Percentiles rank a stretch among this genome's conserved stretches.
Conservation (phyloP, 2,797 vertebrate species). For the Cottoperca gobio region DNA sequence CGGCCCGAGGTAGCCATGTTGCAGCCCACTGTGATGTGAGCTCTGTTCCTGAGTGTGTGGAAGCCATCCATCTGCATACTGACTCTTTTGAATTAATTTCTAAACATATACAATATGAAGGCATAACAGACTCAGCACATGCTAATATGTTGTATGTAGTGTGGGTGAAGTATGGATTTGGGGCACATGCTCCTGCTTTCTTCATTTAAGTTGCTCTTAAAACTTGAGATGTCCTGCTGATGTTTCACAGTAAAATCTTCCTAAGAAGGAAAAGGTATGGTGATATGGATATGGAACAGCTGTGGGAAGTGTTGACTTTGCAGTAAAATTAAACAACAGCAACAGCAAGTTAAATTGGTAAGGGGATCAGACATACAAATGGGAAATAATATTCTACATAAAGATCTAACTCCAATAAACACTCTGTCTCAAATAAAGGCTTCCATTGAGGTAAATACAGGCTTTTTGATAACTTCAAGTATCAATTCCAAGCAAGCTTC, state of each 20-base stretch:
- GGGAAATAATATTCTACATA: not conserved
- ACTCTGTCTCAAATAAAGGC: not conserved
- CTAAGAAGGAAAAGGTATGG: not conserved
- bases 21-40: not conserved
- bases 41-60: conserved; percentile 7
- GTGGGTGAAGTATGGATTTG: not conserved
- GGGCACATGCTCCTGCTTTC: not conserved
- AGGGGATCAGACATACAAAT: not conserved
- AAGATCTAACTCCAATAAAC: not conserved
- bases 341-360: not conserved
- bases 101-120: no score
- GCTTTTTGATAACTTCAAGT: not conserved
- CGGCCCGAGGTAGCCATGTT: conserved; percentile 1
- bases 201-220: no score
- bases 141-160: not conserved
- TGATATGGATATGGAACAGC: not conserved
- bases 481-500: conserved; percentile 10
- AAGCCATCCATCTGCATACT: not conserved
- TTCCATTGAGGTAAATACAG: not conserved
- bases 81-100: not conserved
- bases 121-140: no score
- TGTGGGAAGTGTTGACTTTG: not conserved
- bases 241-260: not conserved
- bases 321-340: not conserved
- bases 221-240: not conserved